These are phyloP conservation scores for Pseudococcus jackbeardsleyi DNA, from an alignment of 2,888 invertebrate species.

Conservation along the genomic window DNA sequence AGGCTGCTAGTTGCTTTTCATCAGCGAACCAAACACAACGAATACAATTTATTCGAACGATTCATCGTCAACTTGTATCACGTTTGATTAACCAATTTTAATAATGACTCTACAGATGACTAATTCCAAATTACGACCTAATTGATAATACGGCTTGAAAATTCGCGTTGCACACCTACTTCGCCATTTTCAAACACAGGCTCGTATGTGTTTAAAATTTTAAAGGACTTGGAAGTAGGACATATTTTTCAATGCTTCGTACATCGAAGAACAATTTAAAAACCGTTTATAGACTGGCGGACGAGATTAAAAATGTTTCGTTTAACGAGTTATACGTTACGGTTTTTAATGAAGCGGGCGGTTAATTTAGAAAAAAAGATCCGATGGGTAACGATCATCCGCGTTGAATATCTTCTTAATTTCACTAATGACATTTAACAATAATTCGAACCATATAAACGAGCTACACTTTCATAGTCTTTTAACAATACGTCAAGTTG, in stretches of 20 bases:
- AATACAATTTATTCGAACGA: slow-evolving; percentile 1
- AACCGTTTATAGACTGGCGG: slow-evolving; percentile 7
- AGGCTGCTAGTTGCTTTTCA: neutral
- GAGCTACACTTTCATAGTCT: slow-evolving; percentile 43
- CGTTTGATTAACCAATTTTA: slow-evolving; percentile 31
- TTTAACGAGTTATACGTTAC: slow-evolving; percentile 49
- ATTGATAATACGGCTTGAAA: slow-evolving; percentile 19
- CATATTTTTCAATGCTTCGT: slow-evolving; percentile 9
- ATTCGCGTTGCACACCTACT: neutral
- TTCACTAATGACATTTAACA: slow-evolving; percentile 53
- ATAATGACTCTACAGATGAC: slow-evolving; percentile 10
- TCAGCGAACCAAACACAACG: neutral
- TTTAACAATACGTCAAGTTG: slow-evolving; percentile 26
- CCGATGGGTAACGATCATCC: slow-evolving; percentile 11
- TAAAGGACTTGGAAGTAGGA: neutral
- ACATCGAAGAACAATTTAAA: slow-evolving; percentile 34
- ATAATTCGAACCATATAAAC: slow-evolving; percentile 40
- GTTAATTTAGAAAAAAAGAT: slow-evolving; percentile 45
- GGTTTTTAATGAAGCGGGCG: slow-evolving; percentile 48
- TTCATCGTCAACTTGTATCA: neutral
- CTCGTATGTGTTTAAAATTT: neutral
- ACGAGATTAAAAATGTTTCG: slow-evolving; percentile 30
- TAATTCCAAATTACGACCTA: slow-evolving; percentile 1
- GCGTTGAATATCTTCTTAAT: slow-evolving; percentile 53
- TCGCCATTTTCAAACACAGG: neutral